A percentile compares a stretch with the other conserved stretches of the same genome.
phyloP scores from a whole-genome alignment of 2,113 vertebrate species.

The Orientallactaga bullata region DNA sequence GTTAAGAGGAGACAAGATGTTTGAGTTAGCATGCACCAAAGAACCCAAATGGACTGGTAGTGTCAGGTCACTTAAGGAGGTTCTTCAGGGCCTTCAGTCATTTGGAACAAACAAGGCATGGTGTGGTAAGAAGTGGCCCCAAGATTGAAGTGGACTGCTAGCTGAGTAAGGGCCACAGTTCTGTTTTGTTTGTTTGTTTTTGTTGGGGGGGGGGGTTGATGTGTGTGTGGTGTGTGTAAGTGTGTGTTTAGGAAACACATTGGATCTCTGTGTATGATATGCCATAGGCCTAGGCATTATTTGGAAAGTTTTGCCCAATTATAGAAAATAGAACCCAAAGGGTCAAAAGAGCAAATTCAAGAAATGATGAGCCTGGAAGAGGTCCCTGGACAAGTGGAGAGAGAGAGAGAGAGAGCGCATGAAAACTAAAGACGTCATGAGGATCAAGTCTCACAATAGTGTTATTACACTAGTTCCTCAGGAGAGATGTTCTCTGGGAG shows the following conservation, averaged over 20 bases:
- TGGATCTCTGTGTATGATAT: background rate
- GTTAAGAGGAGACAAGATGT: background rate
- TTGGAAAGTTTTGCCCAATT: slow-evolving; percentile 25
- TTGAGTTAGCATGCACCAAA: background rate
- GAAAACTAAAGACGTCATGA: slow-evolving; percentile 55
- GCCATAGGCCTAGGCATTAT: background rate
- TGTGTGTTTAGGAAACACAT: slow-evolving; percentile 20
- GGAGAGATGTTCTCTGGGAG: background rate
- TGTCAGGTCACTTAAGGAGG: background rate
- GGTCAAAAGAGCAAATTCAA: slow-evolving; percentile 13
- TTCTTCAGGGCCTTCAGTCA: background rate
- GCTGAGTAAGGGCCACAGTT: background rate
- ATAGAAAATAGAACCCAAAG: slow-evolving; percentile 28
- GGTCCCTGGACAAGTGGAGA: background rate
- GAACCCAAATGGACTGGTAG: background rate
- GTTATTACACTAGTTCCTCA: background rate
- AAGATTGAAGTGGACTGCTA: background rate
- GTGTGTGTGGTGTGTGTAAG: background rate
- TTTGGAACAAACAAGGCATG: background rate
- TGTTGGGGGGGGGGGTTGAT: too few species aligned
- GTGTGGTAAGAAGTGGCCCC: slow-evolving; percentile 16
- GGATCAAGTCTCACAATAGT: background rate
- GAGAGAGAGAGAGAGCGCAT: background rate
- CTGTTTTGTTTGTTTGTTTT: background rate
- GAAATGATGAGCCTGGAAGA: slow-evolving; percentile 22